Evolutionary conservation across 2,888 invertebrate genomes (phyloP).

Genomic region (Linnaemya vulpina): DNA sequence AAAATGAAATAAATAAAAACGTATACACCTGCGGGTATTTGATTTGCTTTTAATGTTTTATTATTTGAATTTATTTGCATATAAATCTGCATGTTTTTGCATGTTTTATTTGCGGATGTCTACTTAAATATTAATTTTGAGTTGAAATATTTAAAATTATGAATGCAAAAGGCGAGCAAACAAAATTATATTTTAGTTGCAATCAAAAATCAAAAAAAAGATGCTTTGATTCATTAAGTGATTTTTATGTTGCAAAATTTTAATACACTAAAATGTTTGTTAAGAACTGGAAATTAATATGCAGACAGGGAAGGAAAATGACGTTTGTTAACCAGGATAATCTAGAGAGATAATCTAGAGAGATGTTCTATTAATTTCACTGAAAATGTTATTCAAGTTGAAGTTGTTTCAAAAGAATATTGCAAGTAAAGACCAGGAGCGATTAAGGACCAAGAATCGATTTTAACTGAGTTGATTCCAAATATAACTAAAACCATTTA

Average conservation of each 20-base stretch:
- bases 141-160: constrained; percentile 44
- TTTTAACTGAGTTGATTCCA: no score
- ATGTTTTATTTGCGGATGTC: constrained; percentile 19
- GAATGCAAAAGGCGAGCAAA: not conserved
- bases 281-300: not conserved
- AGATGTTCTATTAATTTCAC: no score
- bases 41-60: constrained; percentile 58
- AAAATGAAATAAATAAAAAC: not conserved
- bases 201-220: not conserved
- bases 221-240: constrained; percentile 23
- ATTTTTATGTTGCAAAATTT: not conserved
- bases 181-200: not conserved
- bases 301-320: not conserved
- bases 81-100: constrained; percentile 18
- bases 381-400: no score
- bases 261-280: not conserved
- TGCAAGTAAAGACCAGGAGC: no score
- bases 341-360: no score
- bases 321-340: no score
- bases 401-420: no score
- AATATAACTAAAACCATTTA: no score
- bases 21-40: constrained; percentile 57
- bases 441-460: no score
- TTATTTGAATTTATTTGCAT: constrained; percentile 59
- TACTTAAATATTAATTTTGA: constrained; percentile 61